phyloP scores from a whole-genome alignment of 2,797 vertebrate genomes.

The Girardinus metallicus region DNA sequence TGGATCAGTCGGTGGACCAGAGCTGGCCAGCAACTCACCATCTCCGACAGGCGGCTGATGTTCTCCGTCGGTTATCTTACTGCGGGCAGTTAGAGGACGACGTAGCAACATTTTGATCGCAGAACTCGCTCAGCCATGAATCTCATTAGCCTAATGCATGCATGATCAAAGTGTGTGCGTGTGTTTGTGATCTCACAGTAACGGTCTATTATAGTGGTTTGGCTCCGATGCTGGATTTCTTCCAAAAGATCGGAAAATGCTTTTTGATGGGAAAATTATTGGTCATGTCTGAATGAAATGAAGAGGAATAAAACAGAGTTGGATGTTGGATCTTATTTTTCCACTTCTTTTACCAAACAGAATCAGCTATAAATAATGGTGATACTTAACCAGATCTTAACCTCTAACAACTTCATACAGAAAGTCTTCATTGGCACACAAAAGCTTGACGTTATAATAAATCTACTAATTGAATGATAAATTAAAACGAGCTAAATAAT shows the following conservation, averaged over 20 bases:
- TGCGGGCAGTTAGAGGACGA: conserved; percentile 54
- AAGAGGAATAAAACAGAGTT: conserved; percentile 32
- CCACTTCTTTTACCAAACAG: no score
- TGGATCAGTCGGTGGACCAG: conserved; percentile 17
- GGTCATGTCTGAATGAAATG: conserved; percentile 27
- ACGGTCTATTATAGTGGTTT: conserved; percentile 14
- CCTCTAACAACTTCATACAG: no score
- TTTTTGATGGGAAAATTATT: conserved; percentile 44
- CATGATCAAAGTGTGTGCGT: conserved; percentile 19
- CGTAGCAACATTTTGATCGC: conserved; percentile 58
- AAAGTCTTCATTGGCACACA: background rate
- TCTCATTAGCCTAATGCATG: conserved; percentile 50
- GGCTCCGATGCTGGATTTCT: conserved; percentile 22
- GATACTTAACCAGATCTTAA: no score
- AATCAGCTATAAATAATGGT: no score
- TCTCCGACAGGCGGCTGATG: conserved; percentile 52
- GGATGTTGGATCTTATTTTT: background rate
- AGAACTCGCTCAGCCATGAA: conserved; percentile 67
- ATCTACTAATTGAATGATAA: no score
- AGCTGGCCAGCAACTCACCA: conserved; percentile 13
- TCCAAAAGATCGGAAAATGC: conserved; percentile 31
- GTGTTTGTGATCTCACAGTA: background rate
- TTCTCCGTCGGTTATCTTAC: conserved; percentile 62
- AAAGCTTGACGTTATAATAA: background rate
- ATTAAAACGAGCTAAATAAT: no score